These are phyloP conservation scores for Salminus brasiliensis DNA, from an alignment of 2,113 vertebrate genomes.

Conservation along the genomic window DNA sequence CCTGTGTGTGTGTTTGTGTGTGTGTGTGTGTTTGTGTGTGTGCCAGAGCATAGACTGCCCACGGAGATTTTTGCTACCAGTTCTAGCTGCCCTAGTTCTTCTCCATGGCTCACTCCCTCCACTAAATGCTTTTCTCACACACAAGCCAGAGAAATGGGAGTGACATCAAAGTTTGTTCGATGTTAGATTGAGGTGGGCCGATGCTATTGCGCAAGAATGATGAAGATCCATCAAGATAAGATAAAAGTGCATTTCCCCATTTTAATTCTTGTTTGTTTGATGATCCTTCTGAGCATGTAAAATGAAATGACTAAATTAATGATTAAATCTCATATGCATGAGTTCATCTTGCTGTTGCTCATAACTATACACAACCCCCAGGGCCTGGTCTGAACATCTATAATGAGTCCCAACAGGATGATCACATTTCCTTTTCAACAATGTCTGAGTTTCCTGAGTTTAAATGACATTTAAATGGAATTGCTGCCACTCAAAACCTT, in stretches of 20 bases:
- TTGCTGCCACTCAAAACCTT: no score
- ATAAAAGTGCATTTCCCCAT: no score
- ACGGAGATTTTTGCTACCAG: conserved; percentile 4
- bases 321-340: neutral
- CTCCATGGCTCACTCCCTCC: neutral
- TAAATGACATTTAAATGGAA: no score
- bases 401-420: neutral
- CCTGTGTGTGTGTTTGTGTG: conserved; percentile 19
- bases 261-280: neutral
- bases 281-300: neutral
- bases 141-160: neutral
- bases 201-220: neutral
- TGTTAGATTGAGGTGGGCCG: neutral
- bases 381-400: neutral
- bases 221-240: neutral
- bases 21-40: conserved; percentile 21
- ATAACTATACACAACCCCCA: neutral
- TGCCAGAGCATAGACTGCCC: neutral
- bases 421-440: neutral
- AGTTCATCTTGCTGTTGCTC: neutral
- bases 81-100: neutral
- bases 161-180: neutral
- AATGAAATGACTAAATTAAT: neutral
- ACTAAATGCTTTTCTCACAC: neutral
- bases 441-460: neutral